Conservation (phyloP, 2,113 vertebrate genomes). For the Epinephelus fuscoguttatus region DNA sequence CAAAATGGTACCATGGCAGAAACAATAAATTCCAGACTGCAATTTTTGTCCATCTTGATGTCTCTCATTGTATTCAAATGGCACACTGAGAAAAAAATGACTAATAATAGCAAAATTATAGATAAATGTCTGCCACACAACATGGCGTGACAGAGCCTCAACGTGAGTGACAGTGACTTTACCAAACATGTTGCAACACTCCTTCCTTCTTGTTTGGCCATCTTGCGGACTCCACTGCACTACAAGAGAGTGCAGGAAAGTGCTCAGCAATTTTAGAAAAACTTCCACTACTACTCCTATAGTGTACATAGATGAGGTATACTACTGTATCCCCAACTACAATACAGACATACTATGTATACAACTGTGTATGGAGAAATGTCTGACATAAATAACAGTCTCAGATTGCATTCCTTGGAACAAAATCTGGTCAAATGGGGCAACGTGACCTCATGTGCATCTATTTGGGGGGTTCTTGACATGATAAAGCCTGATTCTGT, state of each 20-base stretch:
- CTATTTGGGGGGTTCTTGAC: slow-evolving; percentile 4
- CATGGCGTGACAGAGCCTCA: not conserved
- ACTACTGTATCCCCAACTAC: not conserved
- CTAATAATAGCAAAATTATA: slow-evolving; percentile 4
- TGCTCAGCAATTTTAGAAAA: not conserved
- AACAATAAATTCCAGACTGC: slow-evolving; percentile 6
- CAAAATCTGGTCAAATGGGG: not conserved
- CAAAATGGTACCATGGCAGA: not conserved
- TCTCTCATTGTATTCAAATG: slow-evolving; percentile 13
- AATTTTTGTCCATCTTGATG: slow-evolving; percentile 31
- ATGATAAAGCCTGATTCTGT: slow-evolving; percentile 4
- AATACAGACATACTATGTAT: not conserved
- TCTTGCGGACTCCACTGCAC: not conserved
- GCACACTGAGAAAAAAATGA: not conserved
- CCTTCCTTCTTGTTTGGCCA: not conserved
- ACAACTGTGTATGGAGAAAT: not conserved
- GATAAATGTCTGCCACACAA: not conserved
- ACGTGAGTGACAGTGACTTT: slow-evolving; percentile 18
- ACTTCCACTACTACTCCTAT: not conserved
- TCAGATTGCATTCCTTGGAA: not conserved
- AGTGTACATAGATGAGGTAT: not conserved
- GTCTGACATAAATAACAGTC: not conserved
- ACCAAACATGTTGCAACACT: slow-evolving; percentile 2
- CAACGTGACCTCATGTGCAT: not conserved
- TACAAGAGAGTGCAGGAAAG: not conserved